These are phyloP conservation scores for Salpingus planirostris DNA, from an alignment of 2,888 invertebrate genomes.

Conservation along the genomic window DNA sequence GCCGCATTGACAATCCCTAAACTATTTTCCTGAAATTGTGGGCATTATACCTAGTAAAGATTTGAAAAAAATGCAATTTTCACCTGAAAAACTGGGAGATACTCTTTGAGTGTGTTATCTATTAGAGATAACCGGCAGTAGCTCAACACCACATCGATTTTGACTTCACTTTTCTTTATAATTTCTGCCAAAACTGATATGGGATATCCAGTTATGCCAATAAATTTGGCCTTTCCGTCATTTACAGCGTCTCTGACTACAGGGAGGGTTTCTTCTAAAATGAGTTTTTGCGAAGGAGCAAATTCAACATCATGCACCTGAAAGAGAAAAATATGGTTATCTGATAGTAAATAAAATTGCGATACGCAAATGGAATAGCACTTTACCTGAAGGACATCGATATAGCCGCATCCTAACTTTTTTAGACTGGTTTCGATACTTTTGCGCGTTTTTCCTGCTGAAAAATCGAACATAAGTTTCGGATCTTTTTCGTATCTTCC, in stretches of 20 bases:
- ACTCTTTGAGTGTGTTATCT: slow-evolving; percentile 67
- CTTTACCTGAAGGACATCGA: slow-evolving; percentile 80
- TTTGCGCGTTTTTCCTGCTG: slow-evolving; percentile 60
- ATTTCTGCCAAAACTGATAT: slow-evolving; percentile 66
- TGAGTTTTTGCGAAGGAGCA: slow-evolving; percentile 61
- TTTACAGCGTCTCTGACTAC: slow-evolving; percentile 64
- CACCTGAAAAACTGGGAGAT: slow-evolving; percentile 68
- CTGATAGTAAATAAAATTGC: slow-evolving; percentile 3
- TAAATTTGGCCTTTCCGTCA: slow-evolving; percentile 64
- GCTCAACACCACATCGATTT: slow-evolving; percentile 63
- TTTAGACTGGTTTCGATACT: slow-evolving; percentile 70
- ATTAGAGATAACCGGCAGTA: slow-evolving; percentile 74
- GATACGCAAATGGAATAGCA: neutral
- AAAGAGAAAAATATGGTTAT: slow-evolving; percentile 2
- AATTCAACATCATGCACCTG: slow-evolving; percentile 93
- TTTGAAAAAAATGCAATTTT: neutral
- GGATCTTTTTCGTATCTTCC: slow-evolving; percentile 69
- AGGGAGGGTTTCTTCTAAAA: slow-evolving; percentile 81
- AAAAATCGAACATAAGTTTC: slow-evolving; percentile 79
- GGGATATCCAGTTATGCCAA: slow-evolving; percentile 85
- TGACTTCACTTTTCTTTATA: slow-evolving; percentile 49
- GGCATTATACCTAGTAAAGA: slow-evolving; percentile 37
- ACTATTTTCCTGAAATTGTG: slow-evolving; percentile 55
- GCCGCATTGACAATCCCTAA: slow-evolving; percentile 80
- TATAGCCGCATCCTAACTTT: slow-evolving; percentile 66